These are phyloP conservation scores for Pogonophryne albipinna DNA, from an alignment of 2,797 vertebrate genomes.

Conservation along the genomic window DNA sequence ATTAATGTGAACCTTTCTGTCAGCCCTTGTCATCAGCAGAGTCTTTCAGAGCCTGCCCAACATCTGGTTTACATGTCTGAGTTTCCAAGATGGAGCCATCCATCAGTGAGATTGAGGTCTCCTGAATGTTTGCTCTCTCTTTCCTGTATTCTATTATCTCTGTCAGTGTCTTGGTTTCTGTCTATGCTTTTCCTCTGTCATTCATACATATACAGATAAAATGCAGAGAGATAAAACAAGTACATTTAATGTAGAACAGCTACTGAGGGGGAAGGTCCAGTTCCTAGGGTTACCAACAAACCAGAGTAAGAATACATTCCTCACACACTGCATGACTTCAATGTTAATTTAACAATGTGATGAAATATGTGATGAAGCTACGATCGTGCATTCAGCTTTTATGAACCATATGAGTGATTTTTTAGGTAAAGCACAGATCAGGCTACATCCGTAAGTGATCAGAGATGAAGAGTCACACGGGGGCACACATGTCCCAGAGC, in stretches of 20 bases:
- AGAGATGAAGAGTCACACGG: conserved; percentile 32
- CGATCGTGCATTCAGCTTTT: conserved; percentile 8
- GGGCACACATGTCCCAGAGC: conserved; percentile 23
- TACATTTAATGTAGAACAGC: conserved; percentile 7
- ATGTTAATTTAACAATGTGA: conserved; percentile 1
- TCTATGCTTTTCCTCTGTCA: conserved; percentile 5
- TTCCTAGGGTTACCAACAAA: conserved; percentile 25
- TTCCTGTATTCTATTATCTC: conserved; percentile 32
- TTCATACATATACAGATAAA: neutral
- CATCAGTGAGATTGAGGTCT: conserved; percentile 49
- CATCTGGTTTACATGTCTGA: conserved; percentile 71
- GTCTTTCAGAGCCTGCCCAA: conserved; percentile 23
- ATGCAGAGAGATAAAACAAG: conserved; percentile 20
- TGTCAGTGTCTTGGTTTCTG: conserved; percentile 13
- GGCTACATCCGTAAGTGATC: neutral
- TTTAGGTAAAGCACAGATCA: conserved; percentile 24
- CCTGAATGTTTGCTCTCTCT: conserved; percentile 14
- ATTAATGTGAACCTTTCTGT: conserved; percentile 19
- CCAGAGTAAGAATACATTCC: conserved; percentile 1
- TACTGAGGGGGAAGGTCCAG: conserved; percentile 15
- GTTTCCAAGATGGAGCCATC: conserved; percentile 50
- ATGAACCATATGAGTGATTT: conserved; percentile 1
- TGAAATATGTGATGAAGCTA: conserved; percentile 10
- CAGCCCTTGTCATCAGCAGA: conserved; percentile 32
- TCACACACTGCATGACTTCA: neutral